Evolutionary conservation across 2,888 invertebrate genomes (phyloP), one percentile per base, ranked within the genome.

Genomic region (Eupithecia abbreviata): DNA sequence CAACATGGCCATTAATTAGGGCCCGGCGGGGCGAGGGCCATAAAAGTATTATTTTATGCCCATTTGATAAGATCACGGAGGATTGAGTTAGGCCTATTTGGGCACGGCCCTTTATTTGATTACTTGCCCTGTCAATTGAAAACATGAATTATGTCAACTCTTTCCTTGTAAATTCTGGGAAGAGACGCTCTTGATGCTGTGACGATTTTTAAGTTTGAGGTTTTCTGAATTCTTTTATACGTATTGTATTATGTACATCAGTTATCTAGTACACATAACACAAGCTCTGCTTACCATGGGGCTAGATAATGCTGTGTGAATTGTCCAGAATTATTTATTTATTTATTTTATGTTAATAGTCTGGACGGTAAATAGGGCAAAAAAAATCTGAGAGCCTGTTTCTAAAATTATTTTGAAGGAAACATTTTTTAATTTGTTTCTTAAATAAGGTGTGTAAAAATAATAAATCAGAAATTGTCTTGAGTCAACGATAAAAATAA

Each of bases 1-100:
- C 72, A 86, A 90, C 90, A 89, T 80, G 88, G 85, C 84, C 91
- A 93, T 94, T 93, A 94, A 94, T 94, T 94, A 93, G 83, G 85
- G 89, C 86, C 93, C 90, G 85, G 87, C 84, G 79, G 89, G 84
- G 81, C 79, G 84, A 77, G 75, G 84, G 80, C 85, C 87, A 84
- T 90, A 89, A 91, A 90, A 86, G 88, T 86, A 88, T 87, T 85
- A 85, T 89, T 92, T 92, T 92, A 92, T 88, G 88, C 81, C 72
- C 73, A 65, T 51, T 73, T 77, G 91, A 92, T 92, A 90, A 86
- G 83, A 92, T 92, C 91, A 77, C 67, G 42, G 78, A 71, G 75
- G 80, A 80, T 81, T 80, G 80, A 78, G 78, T 78, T 76, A 76
- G 78, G 78, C 78, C 76, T 76, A 76, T 74, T 76, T 51, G 68